These are phyloP conservation scores for Labia minor DNA, from an alignment of 2,888 invertebrate species.

Conservation along the genomic window DNA sequence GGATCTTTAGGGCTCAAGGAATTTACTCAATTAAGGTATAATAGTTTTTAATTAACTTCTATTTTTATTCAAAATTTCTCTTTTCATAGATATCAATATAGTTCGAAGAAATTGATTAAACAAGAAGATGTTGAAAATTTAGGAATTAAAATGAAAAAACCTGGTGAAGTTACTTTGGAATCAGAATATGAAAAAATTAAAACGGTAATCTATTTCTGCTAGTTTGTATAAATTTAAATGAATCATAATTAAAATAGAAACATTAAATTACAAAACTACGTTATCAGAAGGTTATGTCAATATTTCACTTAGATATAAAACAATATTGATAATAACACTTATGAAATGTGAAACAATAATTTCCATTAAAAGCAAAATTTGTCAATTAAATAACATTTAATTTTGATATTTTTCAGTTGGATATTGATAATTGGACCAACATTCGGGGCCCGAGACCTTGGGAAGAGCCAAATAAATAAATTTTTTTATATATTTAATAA, in stretches of 20 bases:
- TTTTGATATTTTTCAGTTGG: slow-evolving; percentile 36
- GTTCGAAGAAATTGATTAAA: slow-evolving; percentile 45
- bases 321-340: too few relatives aligned
- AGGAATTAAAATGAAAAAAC: slow-evolving; percentile 55
- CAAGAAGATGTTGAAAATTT: slow-evolving; percentile 54
- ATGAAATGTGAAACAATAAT: too few relatives aligned
- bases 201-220: slow-evolving; percentile 36
- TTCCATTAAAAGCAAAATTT: too few relatives aligned
- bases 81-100: slow-evolving; percentile 43
- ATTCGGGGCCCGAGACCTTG: slow-evolving; percentile 75
- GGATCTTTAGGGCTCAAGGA: slow-evolving; percentile 66
- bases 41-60: slow-evolving; percentile 18
- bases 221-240: slow-evolving; percentile 15
- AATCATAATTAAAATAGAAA: not conserved
- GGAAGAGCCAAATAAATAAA: slow-evolving; percentile 45
- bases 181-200: slow-evolving; percentile 61
- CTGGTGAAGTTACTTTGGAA: slow-evolving; percentile 60
- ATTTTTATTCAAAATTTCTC: slow-evolving; percentile 35
- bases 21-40: slow-evolving; percentile 61
- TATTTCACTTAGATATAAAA: too few relatives aligned
- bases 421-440: slow-evolving; percentile 78
- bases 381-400: too few relatives aligned
- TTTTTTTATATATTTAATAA: not conserved
- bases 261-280: too few relatives aligned
- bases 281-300: too few relatives aligned